Conservation (phyloP, 2,113 vertebrate species). For the Ochotona curzoniae region DNA sequence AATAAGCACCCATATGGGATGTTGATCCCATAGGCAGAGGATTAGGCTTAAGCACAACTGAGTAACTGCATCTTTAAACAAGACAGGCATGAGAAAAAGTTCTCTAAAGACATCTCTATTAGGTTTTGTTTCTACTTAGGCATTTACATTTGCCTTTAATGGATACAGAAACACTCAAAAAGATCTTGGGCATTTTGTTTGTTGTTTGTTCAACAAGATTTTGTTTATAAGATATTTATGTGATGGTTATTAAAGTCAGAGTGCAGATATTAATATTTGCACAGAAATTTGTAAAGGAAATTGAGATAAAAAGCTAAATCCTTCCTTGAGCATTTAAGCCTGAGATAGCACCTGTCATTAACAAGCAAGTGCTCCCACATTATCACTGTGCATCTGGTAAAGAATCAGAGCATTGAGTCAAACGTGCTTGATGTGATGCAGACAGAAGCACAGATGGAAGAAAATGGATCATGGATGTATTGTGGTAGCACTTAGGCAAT, state of each 20-base stretch:
- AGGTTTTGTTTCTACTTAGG: background rate
- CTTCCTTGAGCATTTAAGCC: background rate
- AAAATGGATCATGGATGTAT: background rate
- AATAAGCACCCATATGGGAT: no score
- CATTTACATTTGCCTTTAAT: conserved; percentile 27
- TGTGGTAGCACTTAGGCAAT: background rate
- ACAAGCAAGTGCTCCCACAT: background rate
- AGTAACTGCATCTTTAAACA: no score
- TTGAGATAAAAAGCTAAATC: background rate
- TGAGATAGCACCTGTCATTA: background rate
- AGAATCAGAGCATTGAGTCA: background rate
- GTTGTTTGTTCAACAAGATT: conserved; percentile 24
- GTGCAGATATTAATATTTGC: background rate
- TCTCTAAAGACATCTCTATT: background rate
- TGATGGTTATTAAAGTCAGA: conserved; percentile 29
- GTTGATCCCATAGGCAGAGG: no score
- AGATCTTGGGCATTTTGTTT: background rate
- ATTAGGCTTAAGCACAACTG: no score
- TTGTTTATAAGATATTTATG: conserved; percentile 21
- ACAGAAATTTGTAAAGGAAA: conserved; percentile 27
- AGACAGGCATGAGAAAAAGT: background rate
- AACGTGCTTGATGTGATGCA: background rate
- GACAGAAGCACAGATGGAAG: background rate
- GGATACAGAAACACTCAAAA: background rate
- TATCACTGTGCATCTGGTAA: background rate